Evolutionary conservation across 2,888 invertebrate species (phyloP).

Genomic region (Tetranychus truncatus): DNA sequence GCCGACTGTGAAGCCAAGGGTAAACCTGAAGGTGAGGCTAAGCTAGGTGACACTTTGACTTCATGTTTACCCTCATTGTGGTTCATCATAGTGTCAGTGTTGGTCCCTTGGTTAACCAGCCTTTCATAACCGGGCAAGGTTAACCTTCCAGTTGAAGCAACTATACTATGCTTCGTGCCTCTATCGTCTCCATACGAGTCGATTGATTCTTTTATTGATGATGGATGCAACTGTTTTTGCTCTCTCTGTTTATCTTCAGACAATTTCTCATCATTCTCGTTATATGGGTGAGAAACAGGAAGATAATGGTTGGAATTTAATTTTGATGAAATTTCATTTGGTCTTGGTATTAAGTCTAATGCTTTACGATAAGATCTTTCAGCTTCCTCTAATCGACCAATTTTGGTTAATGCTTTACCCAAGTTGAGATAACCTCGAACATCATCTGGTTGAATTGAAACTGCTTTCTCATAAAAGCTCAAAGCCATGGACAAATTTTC

Average conservation of each 20-base stretch:
- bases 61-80: not conserved
- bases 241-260: not conserved
- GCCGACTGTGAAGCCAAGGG: too few species aligned
- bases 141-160: not conserved
- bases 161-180: not conserved
- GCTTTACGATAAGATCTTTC: conserved; percentile 31
- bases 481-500: conserved; percentile 6
- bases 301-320: not conserved
- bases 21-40: too few species aligned
- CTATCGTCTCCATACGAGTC: not conserved
- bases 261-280: too few species aligned
- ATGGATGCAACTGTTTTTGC: not conserved
- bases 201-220: not conserved
- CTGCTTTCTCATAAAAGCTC: conserved; percentile 12
- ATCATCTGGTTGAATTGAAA: conserved; percentile 34
- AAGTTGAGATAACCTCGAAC: conserved; percentile 35
- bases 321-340: not conserved
- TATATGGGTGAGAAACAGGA: not conserved
- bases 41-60: too few species aligned
- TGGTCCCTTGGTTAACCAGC: not conserved
- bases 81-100: not conserved
- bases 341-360: conserved; percentile 2
- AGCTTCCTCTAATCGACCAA: conserved; percentile 30
- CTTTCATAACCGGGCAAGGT: not conserved
- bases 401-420: conserved; percentile 32